Base-by-base conservation (phyloP, 2,888 invertebrate species). In the Latrodectus elegans region DNA sequence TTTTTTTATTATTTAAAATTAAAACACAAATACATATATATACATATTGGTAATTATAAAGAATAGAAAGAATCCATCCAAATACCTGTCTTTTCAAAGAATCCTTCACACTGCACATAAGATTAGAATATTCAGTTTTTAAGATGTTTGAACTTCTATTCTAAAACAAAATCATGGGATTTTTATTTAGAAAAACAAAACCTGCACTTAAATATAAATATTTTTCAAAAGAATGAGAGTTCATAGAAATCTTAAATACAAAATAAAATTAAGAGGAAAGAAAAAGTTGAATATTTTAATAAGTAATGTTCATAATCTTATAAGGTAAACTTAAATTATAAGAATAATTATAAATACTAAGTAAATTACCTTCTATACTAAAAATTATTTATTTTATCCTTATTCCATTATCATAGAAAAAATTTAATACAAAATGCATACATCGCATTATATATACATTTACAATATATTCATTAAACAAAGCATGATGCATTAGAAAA, bases 51-150 rank as follows among this genome's bases (percentile, higher is more conserved):
- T 14, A 2, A n/a, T 51, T 51, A 72, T 26, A 22, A 22, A n/a
- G 8, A 6, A 38, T 71, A 15, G 14, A 53, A 55, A 64, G 15
- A 11, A 60, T 12, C 14, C 3, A 49, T 49, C n/a, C 15, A 67
- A 51, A 17, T 83, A 88, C 82, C 70, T 79, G 83, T 64, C 78
- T 83, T 22, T 88, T 88, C 11, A 83, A 71, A 38, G 53, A 53
- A 83, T 83, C 79, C 38, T 74, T 88, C 26, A 83, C 22, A 64
- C 68, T 55, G 49, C 67, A 79, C 78, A 83, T 74, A 15, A 83
- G 72, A 4, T 74, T 52, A 52, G 78, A 74, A 71, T 83, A 83
- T 64, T 77, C 77, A 15, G 73, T 67, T 78, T 88, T 88, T n/a
- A 12, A 8, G 11, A 53, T 17, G 26, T 65, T 85, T 64, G 55